phyloP scores from a whole-genome alignment of 2,888 invertebrate genomes.

The Idaea biselata region DNA sequence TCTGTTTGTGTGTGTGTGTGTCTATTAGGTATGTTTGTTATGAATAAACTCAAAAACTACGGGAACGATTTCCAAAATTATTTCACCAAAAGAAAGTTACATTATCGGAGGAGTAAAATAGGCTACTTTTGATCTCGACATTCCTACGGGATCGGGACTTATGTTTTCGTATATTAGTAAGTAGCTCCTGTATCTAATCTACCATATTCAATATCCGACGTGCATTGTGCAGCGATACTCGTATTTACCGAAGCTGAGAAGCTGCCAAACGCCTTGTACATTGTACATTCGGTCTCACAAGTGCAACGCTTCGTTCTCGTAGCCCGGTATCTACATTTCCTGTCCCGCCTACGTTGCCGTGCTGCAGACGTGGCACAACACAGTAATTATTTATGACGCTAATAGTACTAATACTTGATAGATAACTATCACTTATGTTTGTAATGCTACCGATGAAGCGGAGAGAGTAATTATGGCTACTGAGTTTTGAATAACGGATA shows the following conservation, averaged over 20 bases:
- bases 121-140: too few relatives aligned
- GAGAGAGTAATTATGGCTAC: constrained; percentile 4
- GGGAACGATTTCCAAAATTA: too few relatives aligned
- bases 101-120: too few relatives aligned
- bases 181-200: too few relatives aligned
- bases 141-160: too few relatives aligned
- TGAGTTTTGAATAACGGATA: not conserved
- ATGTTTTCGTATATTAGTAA: too few relatives aligned
- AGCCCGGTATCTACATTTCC: constrained; percentile 14
- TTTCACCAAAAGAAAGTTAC: too few relatives aligned
- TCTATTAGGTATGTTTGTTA: too few relatives aligned
- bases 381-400: constrained; percentile 31
- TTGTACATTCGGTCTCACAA: constrained; percentile 12
- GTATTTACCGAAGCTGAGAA: not conserved
- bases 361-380: constrained; percentile 15
- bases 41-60: too few relatives aligned
- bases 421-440: constrained; percentile 31
- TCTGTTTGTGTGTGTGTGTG: too few relatives aligned
- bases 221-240: too few relatives aligned
- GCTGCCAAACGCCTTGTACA: constrained; percentile 7
- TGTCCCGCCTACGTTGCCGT: constrained; percentile 28
- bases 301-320: not conserved
- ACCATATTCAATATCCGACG: too few relatives aligned
- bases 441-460: constrained; percentile 22
- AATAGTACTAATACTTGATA: constrained; percentile 14